Conservation (phyloP, 1,140 invertebrate genomes). For the Euura lappo region DNA sequence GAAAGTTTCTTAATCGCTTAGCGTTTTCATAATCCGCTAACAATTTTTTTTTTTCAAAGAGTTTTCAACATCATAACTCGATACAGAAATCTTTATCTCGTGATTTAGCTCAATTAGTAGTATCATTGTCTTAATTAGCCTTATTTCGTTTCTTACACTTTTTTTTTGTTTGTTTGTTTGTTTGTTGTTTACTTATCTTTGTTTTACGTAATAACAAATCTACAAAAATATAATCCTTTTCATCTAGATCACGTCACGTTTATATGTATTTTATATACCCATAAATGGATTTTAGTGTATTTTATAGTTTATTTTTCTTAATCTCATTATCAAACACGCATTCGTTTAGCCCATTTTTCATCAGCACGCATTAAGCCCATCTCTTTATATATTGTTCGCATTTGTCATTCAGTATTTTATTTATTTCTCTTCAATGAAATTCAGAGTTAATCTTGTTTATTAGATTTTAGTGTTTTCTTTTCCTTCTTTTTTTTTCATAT, state of each 20-base stretch:
- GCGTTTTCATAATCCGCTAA: no score
- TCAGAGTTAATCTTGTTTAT: slow-evolving; percentile 32
- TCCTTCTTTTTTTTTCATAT: slow-evolving; percentile 9
- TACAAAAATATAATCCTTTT: slow-evolving; percentile 61
- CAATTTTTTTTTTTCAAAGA: no score
- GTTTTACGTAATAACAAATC: slow-evolving; percentile 60
- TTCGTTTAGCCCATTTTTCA: slow-evolving; percentile 14
- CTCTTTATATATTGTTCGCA: slow-evolving; percentile 27
- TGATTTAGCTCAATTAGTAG: slow-evolving; percentile 29
- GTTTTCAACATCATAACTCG: background rate
- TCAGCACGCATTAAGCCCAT: background rate
- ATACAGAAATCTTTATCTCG: no score
- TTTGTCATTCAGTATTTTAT: slow-evolving; percentile 24
- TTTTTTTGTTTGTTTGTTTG: no score
- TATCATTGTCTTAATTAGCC: slow-evolving; percentile 56
- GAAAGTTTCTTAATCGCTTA: no score
- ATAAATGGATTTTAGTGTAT: slow-evolving; percentile 27
- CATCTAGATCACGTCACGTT: slow-evolving; percentile 46
- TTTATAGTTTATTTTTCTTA: background rate
- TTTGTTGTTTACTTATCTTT: slow-evolving; percentile 43
- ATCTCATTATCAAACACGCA: slow-evolving; percentile 5
- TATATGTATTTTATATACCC: slow-evolving; percentile 54
- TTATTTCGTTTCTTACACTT: slow-evolving; percentile 28
- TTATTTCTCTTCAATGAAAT: no score
- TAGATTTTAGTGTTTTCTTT: slow-evolving; percentile 20